phyloP scores from a whole-genome alignment of 53 echinoderm and acorn worm species.

The Glandiceps talaboti region DNA sequence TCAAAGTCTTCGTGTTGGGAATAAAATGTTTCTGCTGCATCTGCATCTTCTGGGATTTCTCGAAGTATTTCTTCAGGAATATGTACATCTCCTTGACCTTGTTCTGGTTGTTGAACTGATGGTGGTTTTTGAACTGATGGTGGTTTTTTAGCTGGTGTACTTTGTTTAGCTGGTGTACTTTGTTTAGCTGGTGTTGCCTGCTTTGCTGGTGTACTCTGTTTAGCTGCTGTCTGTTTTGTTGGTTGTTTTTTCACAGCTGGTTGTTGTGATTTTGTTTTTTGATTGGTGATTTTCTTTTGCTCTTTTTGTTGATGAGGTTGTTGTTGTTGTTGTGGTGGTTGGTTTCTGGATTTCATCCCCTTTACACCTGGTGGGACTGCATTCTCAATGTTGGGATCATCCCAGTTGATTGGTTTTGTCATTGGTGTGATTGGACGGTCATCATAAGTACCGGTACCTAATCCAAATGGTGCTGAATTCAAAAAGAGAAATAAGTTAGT shows the following conservation, averaged over 20 bases:
- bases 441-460: constrained; percentile 12
- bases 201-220: constrained; percentile 13
- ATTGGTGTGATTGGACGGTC: constrained; percentile 92
- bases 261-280: constrained; percentile 8
- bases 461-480: not conserved
- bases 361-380: constrained; percentile 77
- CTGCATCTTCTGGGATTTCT: constrained; percentile 69
- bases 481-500: too few species aligned
- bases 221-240: constrained; percentile 4
- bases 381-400: constrained; percentile 74
- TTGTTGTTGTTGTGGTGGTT: not conserved
- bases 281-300: constrained; percentile 12
- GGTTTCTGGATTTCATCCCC: constrained; percentile 1
- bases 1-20: constrained; percentile 98
- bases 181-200: not conserved
- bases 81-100: too few species aligned
- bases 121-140: not conserved
- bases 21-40: constrained; percentile 89
- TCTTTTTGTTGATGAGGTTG: not conserved
- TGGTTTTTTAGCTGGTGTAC: not conserved
- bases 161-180: constrained; percentile 7
- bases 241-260: constrained; percentile 7
- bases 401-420: constrained; percentile 45
- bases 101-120: constrained; percentile 1
- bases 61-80: constrained; percentile 18